Evolutionary conservation across 2,113 vertebrate genomes (phyloP), one percentile per base, ranked within the genome.

Genomic region (Tangachromis dhanisi): DNA sequence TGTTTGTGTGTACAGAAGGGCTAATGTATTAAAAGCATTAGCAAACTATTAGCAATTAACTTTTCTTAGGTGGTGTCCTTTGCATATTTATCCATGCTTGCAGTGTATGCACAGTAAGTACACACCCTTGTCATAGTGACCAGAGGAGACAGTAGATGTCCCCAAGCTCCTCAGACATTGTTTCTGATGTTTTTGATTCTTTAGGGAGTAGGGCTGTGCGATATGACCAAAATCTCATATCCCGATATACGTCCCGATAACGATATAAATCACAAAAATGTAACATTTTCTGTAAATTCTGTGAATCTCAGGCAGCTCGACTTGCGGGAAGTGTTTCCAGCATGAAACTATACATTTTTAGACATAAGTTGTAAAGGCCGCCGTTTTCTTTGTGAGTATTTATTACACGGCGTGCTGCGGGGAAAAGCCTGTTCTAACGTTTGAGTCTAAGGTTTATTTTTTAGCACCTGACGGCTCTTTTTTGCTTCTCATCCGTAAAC

Each of bases 401-500:
- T 51, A 51, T 51, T 9, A 19, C 47, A 51, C 17, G 4, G 17
- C 0, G 8, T 3, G 17, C 3, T 49, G 47, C 47, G 0, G 47
- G 16, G 3, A 49, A 19, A 49, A 49, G 47, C 47, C 4, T 49
- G 4, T 19, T 49, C 47, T 49, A 49, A 49, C 2, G 3, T 49
- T 49, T 49, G 47, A 49, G 16, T 49, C 47, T 9, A 49, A 49
- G 47, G 16, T 49, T 19, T 49, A 49, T 5, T 19, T 49, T 49
- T 19, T 49, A 49, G 47, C 16, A 49, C 47, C 47, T 19, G 4
- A 0, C 3, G 0, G 16, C 2, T 49, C 8, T 3, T 49, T 19
- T 9, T 49, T 49, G 5, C 0, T 49, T 49, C 0, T 49, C 47
- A 49, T 9, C 47, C 0, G 7, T 49, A 49, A 49, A 0, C 1